A percentile compares a stretch with the other conserved stretches of the same genome.
phyloP scores from a whole-genome alignment of 2,888 invertebrate genomes.

The Drosophila tripunctata region DNA sequence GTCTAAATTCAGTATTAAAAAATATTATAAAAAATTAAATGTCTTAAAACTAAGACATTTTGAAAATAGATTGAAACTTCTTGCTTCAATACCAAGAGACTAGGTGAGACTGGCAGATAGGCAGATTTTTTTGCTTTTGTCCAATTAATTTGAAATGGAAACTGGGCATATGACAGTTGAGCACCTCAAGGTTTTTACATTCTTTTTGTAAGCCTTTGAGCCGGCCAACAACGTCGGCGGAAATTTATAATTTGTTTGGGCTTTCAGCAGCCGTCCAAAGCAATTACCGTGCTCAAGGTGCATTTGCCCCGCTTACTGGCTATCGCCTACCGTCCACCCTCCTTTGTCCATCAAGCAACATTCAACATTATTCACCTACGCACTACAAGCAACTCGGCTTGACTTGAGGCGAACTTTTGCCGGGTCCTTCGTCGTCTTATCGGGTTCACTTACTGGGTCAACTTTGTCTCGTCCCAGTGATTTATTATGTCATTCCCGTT shows the following conservation, averaged over 20 bases:
- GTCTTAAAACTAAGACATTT: no score
- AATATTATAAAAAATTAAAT: no score
- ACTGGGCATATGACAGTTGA: no score
- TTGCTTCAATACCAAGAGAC: no score
- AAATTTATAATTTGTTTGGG: slow-evolving; percentile 72
- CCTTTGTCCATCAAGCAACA: neutral
- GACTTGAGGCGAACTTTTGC: slow-evolving; percentile 58
- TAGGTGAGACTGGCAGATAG: no score
- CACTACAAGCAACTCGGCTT: slow-evolving; percentile 44
- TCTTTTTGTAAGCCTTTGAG: slow-evolving; percentile 49
- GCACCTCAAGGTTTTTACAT: no score
- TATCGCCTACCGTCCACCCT: neutral
- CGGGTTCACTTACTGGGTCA: slow-evolving; percentile 68
- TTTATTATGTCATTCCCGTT: slow-evolving; percentile 39
- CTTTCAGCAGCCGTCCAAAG: slow-evolving; percentile 71
- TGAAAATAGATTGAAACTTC: no score
- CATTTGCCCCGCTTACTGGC: slow-evolving; percentile 23
- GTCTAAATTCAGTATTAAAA: no score
- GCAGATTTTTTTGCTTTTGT: no score
- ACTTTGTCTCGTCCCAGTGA: slow-evolving; percentile 47
- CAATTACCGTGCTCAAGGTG: slow-evolving; percentile 66
- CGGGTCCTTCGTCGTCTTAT: slow-evolving; percentile 32
- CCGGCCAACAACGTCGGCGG: slow-evolving; percentile 42
- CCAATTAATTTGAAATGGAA: no score
- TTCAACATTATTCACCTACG: slow-evolving; percentile 32